These are phyloP conservation scores for Oscheius sp. DNA, from an alignment of 2,888 invertebrate genomes.

Conservation along the genomic window DNA sequence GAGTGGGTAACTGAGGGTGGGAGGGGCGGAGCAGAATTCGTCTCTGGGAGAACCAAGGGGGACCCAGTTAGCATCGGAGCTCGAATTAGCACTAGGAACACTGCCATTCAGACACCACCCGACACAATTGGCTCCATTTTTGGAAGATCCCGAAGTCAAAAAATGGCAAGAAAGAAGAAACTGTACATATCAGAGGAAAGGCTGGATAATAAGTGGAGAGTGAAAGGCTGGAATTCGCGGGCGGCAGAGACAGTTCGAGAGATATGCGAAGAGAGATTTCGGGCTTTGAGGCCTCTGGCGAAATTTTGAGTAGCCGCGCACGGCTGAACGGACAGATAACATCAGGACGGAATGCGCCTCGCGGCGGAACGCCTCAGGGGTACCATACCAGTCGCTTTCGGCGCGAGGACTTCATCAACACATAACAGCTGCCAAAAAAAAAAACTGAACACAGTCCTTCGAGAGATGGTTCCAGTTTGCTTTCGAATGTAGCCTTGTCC, in stretches of 20 bases:
- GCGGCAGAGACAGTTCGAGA: constrained; percentile 20
- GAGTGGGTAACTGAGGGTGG: too few relatives aligned
- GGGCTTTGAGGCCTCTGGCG: background rate
- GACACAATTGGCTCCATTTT: constrained; percentile 22
- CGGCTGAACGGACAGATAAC: constrained; percentile 35
- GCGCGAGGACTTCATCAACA: too few relatives aligned
- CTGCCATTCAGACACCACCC: constrained; percentile 17
- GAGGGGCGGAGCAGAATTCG: too few relatives aligned
- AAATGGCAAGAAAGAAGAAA: background rate
- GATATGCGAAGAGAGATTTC: constrained; percentile 30
- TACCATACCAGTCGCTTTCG: too few relatives aligned
- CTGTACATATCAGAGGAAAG: background rate
- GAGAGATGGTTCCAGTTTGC: too few relatives aligned
- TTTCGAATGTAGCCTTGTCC: too few relatives aligned
- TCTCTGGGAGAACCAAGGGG: constrained; percentile 16
- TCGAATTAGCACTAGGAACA: constrained; percentile 24
- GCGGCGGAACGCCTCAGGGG: background rate
- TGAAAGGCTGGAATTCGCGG: constrained; percentile 27
- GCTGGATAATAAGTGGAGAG: constrained; percentile 5
- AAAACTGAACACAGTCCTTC: too few relatives aligned
- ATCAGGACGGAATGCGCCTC: constrained; percentile 36
- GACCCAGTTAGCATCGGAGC: constrained; percentile 35
- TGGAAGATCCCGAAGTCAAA: background rate
- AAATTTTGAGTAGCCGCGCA: constrained; percentile 34
- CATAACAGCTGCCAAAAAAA: too few relatives aligned